Percentiles rank a stretch among this genome's conserved stretches.
phyloP scores from a whole-genome alignment of 2,113 vertebrate species.

The Oreochromis aureus region DNA sequence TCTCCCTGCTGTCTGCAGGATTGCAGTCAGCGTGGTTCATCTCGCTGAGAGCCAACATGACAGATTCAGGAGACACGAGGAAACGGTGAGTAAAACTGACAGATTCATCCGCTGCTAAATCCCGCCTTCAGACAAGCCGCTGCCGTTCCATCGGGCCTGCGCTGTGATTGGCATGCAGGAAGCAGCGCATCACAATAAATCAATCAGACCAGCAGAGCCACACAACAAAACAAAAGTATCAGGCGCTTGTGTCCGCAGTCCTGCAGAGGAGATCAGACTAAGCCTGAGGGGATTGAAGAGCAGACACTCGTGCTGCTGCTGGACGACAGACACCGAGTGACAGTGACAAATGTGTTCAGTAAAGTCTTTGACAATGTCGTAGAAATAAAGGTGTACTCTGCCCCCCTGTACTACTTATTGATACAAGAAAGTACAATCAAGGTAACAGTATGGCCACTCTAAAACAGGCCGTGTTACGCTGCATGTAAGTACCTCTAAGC shows the following conservation, averaged over 20 bases:
- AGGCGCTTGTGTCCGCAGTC: neutral
- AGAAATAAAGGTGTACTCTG: neutral
- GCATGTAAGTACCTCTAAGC: neutral
- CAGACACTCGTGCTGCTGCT: neutral
- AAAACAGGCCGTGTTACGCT: neutral
- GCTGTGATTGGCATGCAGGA: neutral
- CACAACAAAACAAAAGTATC: neutral
- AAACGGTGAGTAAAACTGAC: neutral
- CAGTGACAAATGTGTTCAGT: neutral
- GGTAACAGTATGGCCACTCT: neutral
- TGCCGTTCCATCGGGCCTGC: neutral
- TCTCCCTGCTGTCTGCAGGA: neutral
- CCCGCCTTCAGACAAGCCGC: neutral
- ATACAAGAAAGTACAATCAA: neutral
- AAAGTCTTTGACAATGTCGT: neutral
- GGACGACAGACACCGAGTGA: neutral
- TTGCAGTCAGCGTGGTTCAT: neutral
- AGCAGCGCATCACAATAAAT: slow-evolving; percentile 6
- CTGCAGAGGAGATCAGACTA: neutral
- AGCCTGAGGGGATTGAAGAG: neutral
- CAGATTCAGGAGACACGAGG: neutral
- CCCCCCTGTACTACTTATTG: neutral
- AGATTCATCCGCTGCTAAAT: neutral
- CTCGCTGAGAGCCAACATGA: neutral
- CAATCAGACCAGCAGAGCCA: neutral